These are phyloP conservation scores for Epinotia ramella DNA, from an alignment of 2,888 invertebrate genomes.

Conservation along the genomic window DNA sequence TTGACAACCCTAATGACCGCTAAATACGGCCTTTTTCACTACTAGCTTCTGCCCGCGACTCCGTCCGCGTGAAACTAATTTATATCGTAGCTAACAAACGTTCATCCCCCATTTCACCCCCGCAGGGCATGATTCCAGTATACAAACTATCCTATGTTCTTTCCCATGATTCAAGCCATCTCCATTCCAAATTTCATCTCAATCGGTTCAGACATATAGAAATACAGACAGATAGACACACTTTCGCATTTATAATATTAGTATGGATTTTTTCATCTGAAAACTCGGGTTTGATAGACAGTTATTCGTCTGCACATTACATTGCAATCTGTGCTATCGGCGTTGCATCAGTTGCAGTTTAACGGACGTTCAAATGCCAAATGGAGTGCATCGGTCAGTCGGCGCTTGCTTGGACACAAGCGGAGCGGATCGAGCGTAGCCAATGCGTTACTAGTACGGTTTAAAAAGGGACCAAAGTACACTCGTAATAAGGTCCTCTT, in stretches of 20 bases:
- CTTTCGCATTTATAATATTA: too few relatives aligned
- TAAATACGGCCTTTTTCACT: background rate
- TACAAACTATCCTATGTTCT: too few relatives aligned
- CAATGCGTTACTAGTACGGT: background rate
- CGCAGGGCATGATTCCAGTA: too few relatives aligned
- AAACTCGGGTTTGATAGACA: background rate
- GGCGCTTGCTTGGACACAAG: conserved; percentile 41
- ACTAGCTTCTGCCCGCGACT: too few relatives aligned
- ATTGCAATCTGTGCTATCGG: background rate
- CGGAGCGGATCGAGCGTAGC: conserved; percentile 47
- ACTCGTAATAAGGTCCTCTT: background rate
- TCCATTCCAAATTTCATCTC: too few relatives aligned
- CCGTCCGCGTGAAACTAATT: too few relatives aligned
- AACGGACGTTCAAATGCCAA: conserved; percentile 44
- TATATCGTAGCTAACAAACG: too few relatives aligned
- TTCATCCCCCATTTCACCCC: too few relatives aligned
- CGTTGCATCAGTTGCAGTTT: conserved; percentile 34
- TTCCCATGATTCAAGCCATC: too few relatives aligned
- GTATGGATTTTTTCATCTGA: background rate
- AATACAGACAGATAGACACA: too few relatives aligned
- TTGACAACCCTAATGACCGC: too few relatives aligned
- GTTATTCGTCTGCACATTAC: background rate
- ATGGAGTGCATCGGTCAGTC: conserved; percentile 48
- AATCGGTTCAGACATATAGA: too few relatives aligned
- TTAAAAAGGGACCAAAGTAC: background rate